Conservation (phyloP, 53 echinoderm and acorn worm genomes). For the Luidia sarsii region DNA sequence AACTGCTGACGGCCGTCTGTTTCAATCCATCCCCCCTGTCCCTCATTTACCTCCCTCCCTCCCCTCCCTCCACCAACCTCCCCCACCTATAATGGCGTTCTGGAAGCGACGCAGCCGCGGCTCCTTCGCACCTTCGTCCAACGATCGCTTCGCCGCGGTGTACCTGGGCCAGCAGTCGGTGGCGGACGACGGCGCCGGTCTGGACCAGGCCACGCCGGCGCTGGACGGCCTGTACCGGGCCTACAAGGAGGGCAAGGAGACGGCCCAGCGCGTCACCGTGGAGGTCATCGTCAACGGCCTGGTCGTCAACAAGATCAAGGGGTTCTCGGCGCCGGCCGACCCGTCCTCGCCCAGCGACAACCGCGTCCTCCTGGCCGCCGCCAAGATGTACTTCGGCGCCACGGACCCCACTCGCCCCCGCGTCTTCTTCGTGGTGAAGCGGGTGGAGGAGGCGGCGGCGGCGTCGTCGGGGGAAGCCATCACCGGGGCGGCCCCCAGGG, state of each 20-base stretch:
- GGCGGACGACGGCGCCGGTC: conserved; percentile 38
- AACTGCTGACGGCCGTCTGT: no score
- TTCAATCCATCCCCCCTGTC: no score
- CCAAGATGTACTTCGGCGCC: conserved; percentile 63
- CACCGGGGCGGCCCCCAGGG: neutral
- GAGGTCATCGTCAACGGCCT: conserved; percentile 71
- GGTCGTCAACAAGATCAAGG: conserved; percentile 52
- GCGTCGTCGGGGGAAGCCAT: neutral
- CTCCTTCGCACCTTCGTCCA: conserved; percentile 63
- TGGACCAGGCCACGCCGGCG: conserved; percentile 71
- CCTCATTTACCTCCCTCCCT: no score
- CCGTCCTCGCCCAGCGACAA: neutral
- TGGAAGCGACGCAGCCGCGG: conserved; percentile 74
- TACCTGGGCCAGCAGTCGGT: conserved; percentile 68
- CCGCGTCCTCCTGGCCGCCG: conserved; percentile 30
- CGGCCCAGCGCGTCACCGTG: conserved; percentile 59
- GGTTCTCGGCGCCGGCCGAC: neutral
- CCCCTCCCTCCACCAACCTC: no score
- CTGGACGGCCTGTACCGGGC: conserved; percentile 64
- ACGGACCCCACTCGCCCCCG: conserved; percentile 59
- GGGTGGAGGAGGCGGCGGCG: conserved; percentile 11
- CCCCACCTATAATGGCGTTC: no score
- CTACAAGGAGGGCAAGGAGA: conserved; percentile 67
- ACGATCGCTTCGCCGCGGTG: conserved; percentile 49
- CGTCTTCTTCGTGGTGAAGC: conserved; percentile 61